Evolutionary conservation across 2,888 invertebrate species (phyloP), one percentile per base, ranked within the genome.

Genomic region (Clanis bilineata): DNA sequence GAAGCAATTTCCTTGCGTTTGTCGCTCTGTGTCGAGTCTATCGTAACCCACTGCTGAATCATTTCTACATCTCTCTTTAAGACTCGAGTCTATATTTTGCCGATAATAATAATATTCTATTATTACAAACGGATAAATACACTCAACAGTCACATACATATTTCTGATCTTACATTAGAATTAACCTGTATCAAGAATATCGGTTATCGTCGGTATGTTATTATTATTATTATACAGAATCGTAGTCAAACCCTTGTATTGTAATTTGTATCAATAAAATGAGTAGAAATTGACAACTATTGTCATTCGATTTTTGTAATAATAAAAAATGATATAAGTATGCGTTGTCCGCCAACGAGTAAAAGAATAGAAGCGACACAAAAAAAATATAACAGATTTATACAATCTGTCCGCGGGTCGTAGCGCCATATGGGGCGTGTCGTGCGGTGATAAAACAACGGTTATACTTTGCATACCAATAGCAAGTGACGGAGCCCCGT

Each of bases 1-100:
- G 71, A 73, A 76, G 82, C 86, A 86, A 90, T 90, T 89, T 90
- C 88, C 88, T 86, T 71, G 72, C 78, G 85, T 85, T 86, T 86
- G 86, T 80, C 82, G 76, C 66, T 65, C 65, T 72, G 69, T 66
- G 63, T 58, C 58, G 47, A 59, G 57, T 59, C 63, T 62, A 64
- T 62, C 58, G 65, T 62, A 60, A 59, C 51, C 58, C 57, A 41
- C 58, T 58, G 61, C 60, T 63, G 56, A 60, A 62, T 61, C 56
- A 43, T 62, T 62, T 25, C 45, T 58, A 23, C 15, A 15, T 10
- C 0, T 22, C 36, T 6, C 32, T 10, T 23, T 23, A n/a, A 54
- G 10, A 38, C 25, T 9, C 4, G 9, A 32, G 10, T 21, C n/a
- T 39, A 36, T 3, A 21, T 10, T 36, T 47, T 47, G n/a, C 25